phyloP scores from a whole-genome alignment of 1,140 invertebrate genomes.

The Eupristina koningsbergeri region DNA sequence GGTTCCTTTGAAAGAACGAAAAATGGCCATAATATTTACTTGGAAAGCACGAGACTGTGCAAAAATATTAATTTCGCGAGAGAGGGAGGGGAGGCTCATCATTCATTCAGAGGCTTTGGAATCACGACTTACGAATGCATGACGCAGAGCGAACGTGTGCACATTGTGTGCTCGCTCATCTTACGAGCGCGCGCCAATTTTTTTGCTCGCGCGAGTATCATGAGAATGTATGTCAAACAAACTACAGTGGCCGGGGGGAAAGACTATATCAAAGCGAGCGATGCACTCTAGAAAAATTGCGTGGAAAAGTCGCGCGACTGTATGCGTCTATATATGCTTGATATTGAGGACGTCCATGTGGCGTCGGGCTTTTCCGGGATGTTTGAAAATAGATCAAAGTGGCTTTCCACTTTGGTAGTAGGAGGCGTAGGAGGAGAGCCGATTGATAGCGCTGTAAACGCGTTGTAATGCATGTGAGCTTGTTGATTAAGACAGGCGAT shows the following conservation, averaged over 20 bases:
- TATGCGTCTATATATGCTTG: too few relatives aligned
- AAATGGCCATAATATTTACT: not conserved
- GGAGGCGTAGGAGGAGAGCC: not conserved
- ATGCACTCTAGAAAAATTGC: not conserved
- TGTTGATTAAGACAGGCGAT: not conserved
- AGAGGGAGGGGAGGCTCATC: not conserved
- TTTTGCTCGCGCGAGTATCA: not conserved
- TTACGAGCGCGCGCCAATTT: too few relatives aligned
- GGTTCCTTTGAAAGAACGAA: too few relatives aligned
- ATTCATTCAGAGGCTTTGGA: not conserved
- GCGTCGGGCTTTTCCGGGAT: not conserved
- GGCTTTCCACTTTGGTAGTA: not conserved
- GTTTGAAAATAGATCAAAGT: constrained; percentile 4
- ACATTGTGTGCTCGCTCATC: not conserved
- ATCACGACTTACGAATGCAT: not conserved
- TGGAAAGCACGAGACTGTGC: not conserved
- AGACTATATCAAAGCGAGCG: not conserved
- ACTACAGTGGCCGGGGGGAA: not conserved
- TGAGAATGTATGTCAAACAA: not conserved
- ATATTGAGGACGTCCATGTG: not conserved
- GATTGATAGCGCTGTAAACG: not conserved
- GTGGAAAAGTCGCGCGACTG: too few relatives aligned
- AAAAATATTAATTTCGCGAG: too few relatives aligned
- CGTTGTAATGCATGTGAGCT: not conserved
- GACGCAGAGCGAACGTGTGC: not conserved